Base-by-base conservation (phyloP, 2,797 vertebrate species). In the Chromis chromis region DNA sequence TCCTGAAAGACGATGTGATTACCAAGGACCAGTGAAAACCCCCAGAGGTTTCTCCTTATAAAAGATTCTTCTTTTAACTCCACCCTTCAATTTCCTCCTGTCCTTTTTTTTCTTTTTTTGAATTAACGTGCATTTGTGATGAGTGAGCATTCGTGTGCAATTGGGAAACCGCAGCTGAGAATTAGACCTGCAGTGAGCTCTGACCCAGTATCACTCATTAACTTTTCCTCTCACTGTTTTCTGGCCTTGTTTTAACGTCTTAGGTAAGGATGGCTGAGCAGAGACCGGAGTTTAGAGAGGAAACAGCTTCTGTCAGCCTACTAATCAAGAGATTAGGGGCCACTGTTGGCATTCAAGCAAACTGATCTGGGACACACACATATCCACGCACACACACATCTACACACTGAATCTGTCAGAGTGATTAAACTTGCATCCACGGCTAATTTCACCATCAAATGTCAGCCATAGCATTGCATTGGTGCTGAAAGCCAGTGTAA, bases 291-390 rank as follows among this genome's bases (percentile, higher is more conserved):
- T 90, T 92, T 81, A 84, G 74, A 84, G 76, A 87, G 77, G 84
- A 90, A 92, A 82, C 84, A 81, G 83, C 79, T 84, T 91, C 89
- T 89, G 91, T 90, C 90, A 82, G 92, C 90, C 91, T 92, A 90
- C 91, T 94, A 93, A 94, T 94, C 89, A 94, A 92, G 88, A 92
- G 92, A 94, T 94, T 93, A 94, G 81, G 89, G 92, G 88, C 87
- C 92, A 91, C 81, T 79, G 63, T 76, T 90, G 91, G 86, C 86
- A 89, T 90, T 91, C 79, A 79, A 73, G 86, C 86, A 86, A 83
- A 90, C 89, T 63, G 88, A 93, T 91, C 86, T 86, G 79, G 80
- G 84, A 85, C 86, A 85, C 79, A 81, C 84, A 88, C 71, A 75
- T 52, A 54, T n/a, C 44, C 58, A 36, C 33, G 9, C 31, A 74